phyloP scores from a whole-genome alignment of 2,797 vertebrate species.

The Amphiprion clarkii region DNA sequence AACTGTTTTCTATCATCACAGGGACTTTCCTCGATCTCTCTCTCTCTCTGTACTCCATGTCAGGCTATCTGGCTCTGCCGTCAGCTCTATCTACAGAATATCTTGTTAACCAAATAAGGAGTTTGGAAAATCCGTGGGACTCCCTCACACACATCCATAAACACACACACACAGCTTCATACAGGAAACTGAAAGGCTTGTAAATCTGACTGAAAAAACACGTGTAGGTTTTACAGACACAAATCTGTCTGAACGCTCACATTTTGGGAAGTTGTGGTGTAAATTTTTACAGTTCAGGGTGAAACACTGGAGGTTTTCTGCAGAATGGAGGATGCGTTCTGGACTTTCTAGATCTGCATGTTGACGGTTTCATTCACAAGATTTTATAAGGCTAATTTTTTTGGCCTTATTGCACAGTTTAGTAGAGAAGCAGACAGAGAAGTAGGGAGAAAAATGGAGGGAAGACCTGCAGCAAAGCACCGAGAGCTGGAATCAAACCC shows the following conservation, averaged over 20 bases:
- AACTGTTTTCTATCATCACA: constrained; percentile 55
- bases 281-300: not conserved
- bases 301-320: too few species aligned
- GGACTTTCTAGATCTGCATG: too few species aligned
- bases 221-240: not conserved
- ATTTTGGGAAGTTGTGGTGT: not conserved
- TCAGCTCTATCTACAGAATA: constrained; percentile 56
- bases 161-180: constrained; percentile 17
- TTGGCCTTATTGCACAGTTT: too few species aligned
- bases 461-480: too few species aligned
- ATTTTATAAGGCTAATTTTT: too few species aligned
- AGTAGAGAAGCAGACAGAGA: too few species aligned
- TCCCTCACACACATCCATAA: constrained; percentile 51
- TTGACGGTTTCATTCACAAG: too few species aligned
- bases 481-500: too few species aligned
- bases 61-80: constrained; percentile 32
- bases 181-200: constrained; percentile 53
- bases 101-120: constrained; percentile 79
- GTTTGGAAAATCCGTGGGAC: constrained; percentile 70
- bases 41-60: constrained; percentile 1
- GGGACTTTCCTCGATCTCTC: constrained; percentile 52
- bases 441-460: too few species aligned
- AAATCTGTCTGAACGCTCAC: constrained; percentile 18
- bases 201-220: constrained; percentile 57
- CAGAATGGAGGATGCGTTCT: too few species aligned